A percentile compares a stretch with the other conserved stretches of the same genome.
Evolutionary conservation across 2,888 invertebrate species (phyloP).

Genomic region (Drosophila aldrichi): DNA sequence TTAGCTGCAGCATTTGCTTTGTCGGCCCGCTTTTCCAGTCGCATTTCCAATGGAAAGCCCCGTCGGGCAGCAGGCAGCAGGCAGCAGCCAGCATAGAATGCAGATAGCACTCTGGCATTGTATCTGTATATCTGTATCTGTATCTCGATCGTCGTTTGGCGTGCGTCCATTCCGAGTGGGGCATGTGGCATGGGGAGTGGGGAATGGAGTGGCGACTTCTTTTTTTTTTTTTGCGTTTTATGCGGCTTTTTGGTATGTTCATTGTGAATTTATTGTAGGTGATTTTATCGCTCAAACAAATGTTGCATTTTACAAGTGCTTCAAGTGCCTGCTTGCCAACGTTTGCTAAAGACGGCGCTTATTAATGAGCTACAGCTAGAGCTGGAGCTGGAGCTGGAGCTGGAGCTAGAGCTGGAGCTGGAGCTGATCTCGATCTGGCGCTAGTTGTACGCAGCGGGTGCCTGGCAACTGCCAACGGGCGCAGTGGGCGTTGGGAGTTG

Average conservation of each 20-base stretch:
- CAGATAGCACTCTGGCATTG: slow-evolving; percentile 55
- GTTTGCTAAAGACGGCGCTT: slow-evolving; percentile 78
- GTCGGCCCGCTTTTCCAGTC: slow-evolving; percentile 40
- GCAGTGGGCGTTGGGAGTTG: slow-evolving; percentile 5
- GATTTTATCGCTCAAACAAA: slow-evolving; percentile 84
- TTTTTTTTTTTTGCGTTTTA: slow-evolving; percentile 66
- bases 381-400: slow-evolving; percentile 27
- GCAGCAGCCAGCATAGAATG: slow-evolving; percentile 53
- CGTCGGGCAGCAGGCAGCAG: slow-evolving; percentile 37
- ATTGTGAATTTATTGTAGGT: slow-evolving; percentile 84
- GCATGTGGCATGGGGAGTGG: no score
- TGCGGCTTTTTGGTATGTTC: slow-evolving; percentile 79
- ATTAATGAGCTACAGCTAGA: slow-evolving; percentile 70
- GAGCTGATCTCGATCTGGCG: slow-evolving; percentile 56
- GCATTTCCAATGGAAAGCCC: slow-evolving; percentile 55
- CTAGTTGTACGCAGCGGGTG: slow-evolving; percentile 52
- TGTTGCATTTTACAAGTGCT: slow-evolving; percentile 83
- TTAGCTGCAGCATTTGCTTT: slow-evolving; percentile 36
- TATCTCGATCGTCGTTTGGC: slow-evolving; percentile 65
- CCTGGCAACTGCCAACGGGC: slow-evolving; percentile 16
- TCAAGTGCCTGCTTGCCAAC: slow-evolving; percentile 71
- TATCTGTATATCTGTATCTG: slow-evolving; percentile 53
- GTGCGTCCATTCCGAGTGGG: slow-evolving; percentile 31
- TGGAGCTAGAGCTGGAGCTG: not conserved
- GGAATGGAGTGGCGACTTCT: slow-evolving; percentile 21